These are phyloP conservation scores for Pentalonia nigronervosa DNA, from an alignment of 1,140 invertebrate genomes.

Conservation along the genomic window DNA sequence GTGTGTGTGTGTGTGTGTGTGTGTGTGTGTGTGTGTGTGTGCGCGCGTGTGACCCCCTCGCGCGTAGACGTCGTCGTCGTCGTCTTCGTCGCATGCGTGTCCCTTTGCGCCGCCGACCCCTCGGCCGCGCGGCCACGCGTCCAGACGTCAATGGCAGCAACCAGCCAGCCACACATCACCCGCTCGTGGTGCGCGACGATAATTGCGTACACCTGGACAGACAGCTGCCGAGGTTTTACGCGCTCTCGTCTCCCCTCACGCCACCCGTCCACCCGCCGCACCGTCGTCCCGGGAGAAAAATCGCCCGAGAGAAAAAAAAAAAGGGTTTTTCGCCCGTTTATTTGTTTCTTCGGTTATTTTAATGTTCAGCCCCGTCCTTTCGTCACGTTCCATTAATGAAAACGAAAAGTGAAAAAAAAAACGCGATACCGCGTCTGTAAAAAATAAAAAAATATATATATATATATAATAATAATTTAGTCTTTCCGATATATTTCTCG, in stretches of 20 bases:
- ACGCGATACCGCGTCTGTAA: neutral
- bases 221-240: conserved; percentile 43
- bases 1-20: neutral
- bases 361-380: neutral
- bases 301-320: neutral
- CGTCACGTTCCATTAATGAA: conserved; percentile 5
- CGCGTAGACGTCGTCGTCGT: neutral
- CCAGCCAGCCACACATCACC: neutral
- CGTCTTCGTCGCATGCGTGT: neutral
- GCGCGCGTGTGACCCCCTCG: neutral
- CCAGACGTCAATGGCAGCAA: conserved; percentile 9
- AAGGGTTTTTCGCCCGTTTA: conserved; percentile 8
- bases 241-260: neutral
- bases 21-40: too few species aligned
- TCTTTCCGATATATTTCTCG: neutral
- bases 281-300: neutral
- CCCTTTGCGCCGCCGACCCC: neutral
- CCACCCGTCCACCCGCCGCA: neutral
- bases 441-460: neutral
- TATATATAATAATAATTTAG: neutral
- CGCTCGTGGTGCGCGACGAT: neutral
- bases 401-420: neutral
- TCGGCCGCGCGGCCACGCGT: conserved; percentile 29
- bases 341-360: neutral
- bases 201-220: conserved; percentile 54